Conservation (phyloP, 2,113 vertebrate genomes). For the Prunella fulvescens region DNA sequence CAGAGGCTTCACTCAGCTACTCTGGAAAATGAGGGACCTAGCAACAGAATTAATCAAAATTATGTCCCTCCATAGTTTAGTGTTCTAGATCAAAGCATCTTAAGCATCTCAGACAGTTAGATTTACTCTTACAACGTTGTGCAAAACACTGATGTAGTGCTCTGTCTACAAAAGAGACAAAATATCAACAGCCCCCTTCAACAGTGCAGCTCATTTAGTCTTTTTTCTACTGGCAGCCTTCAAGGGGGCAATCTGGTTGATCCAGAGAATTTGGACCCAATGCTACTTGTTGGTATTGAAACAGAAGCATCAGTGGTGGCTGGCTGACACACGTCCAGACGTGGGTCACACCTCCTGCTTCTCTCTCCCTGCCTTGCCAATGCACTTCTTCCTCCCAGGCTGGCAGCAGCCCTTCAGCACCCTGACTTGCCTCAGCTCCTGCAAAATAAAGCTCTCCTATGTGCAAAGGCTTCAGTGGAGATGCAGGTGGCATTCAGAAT, state of each 20-base stretch:
- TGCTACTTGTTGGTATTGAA: background rate
- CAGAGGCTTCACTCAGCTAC: background rate
- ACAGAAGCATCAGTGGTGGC: background rate
- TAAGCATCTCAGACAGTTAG: background rate
- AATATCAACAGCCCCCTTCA: conserved; percentile 20
- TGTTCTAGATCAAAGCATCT: conserved; percentile 44
- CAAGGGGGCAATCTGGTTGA: background rate
- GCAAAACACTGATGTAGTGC: conserved; percentile 61
- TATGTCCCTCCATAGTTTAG: background rate
- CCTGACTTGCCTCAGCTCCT: background rate
- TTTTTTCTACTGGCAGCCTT: conserved; percentile 6
- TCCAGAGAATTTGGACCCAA: conserved; percentile 42
- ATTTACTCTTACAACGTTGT: conserved; percentile 14
- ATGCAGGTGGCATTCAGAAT: background rate
- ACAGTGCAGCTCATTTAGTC: background rate
- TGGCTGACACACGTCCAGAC: background rate
- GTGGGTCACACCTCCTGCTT: background rate
- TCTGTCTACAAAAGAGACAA: conserved; percentile 42
- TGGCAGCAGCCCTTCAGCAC: background rate
- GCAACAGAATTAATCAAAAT: background rate
- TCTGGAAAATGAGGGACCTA: background rate
- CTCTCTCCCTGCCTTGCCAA: background rate
- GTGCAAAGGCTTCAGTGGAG: background rate
- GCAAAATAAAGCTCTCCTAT: background rate
- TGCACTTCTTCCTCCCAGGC: background rate